These are phyloP conservation scores for rabbit (Oryctolagus cuniculus) DNA, from an alignment of 2,113 vertebrate genomes.

Conservation along the genomic window DNA sequence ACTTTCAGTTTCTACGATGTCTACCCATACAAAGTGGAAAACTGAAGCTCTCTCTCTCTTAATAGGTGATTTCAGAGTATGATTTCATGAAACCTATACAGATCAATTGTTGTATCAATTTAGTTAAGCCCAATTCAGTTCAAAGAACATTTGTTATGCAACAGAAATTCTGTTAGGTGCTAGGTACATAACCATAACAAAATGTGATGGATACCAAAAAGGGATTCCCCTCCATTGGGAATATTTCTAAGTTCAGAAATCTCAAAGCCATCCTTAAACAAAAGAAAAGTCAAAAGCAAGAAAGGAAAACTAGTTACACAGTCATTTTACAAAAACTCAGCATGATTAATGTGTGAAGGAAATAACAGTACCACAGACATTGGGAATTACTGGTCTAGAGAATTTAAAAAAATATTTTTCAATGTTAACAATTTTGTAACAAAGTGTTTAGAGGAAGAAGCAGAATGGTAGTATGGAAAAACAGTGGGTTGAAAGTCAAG, in stretches of 20 bases:
- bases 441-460: not conserved
- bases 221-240: not conserved
- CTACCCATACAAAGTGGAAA: not conserved
- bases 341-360: not conserved
- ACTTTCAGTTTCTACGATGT: not conserved
- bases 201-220: not conserved
- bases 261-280: constrained; percentile 10
- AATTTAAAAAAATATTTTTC: not conserved
- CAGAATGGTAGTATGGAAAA: not conserved
- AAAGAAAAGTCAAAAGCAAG: not conserved
- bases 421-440: constrained; percentile 22
- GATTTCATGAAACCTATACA: not conserved
- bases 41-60: not conserved
- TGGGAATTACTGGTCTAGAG: not conserved
- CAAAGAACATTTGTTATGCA: not conserved
- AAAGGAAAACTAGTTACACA: not conserved
- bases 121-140: constrained; percentile 11
- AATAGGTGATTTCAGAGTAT: constrained; percentile 15
- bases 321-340: not conserved
- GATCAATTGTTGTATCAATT: not conserved
- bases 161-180: not conserved
- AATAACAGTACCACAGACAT: not conserved
- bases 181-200: not conserved
- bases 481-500: not conserved
- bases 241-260: constrained; percentile 15